Evolutionary conservation across 2,113 vertebrate genomes (phyloP), one percentile per base, ranked within the genome.

Genomic region (Archilochus colubris): DNA sequence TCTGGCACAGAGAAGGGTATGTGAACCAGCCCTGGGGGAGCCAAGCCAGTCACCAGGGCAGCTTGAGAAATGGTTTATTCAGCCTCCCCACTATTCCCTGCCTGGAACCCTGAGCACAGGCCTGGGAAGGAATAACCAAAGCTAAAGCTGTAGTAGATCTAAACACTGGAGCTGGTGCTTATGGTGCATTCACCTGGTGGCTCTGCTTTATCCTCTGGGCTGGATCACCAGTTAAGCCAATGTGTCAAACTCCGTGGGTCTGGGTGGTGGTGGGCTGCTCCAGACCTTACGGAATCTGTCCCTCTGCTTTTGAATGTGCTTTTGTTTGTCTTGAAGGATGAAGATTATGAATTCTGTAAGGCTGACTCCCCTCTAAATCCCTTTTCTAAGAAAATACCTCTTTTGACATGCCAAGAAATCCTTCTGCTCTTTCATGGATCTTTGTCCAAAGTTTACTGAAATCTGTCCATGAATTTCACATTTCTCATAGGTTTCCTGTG

Each of bases 351-450:
- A 54, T 89, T 91, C 86, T 78, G 68, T 83, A 70, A 54, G 74
- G 69, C 12, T 58, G 44, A 51, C 61, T 78, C 63, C 53, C 68
- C 59, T 7, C 15, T 43, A 51, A 36, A 0, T 4, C 69, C 68
- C 69, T 78, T 66, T 61, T 69, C 91, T 77, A 74, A 70, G 86
- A 48, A 88, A 86, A 88, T 86, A 81, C 83, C 92, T 90, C 94
- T 91, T 59, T 75, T n/a, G 43, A 70, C 9, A 55, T 43, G 82
- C 68, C 69, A 69, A 81, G 89, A 83, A 67, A 40, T 64, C 77
- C 40, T 86, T 62, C 51, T 77, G 48, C 33, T 92, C 77, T 55
- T 44, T n/a, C n/a, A 3, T 9, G 38, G 83, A 68, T 14, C 57
- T 67, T 76, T 1, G 0, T 3, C 28, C 24, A 13, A 68, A 70